Evolutionary conservation across 1,140 invertebrate species (phyloP).

Genomic region (Conus ventricosus): DNA sequence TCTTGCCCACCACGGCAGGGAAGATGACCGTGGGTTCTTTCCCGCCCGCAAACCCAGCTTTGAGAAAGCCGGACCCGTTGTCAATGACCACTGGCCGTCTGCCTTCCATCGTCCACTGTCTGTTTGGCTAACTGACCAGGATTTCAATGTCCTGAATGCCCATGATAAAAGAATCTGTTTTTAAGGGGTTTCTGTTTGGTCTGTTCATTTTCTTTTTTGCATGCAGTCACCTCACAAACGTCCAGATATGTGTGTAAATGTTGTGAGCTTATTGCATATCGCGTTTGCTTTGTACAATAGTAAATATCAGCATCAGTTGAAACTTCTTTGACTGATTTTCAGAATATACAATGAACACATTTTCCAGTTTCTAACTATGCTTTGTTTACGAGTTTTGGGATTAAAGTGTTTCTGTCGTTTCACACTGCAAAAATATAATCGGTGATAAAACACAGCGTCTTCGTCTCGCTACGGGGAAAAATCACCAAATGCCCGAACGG

Average conservation of each 20-base stretch:
- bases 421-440: too few species aligned
- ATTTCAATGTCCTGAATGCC: neutral
- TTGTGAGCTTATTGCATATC: neutral
- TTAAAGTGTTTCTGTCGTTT: too few species aligned
- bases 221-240: neutral
- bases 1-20: slow-evolving; percentile 13
- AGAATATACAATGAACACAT: too few species aligned
- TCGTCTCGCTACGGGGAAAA: too few species aligned
- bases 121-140: neutral
- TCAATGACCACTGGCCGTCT: neutral
- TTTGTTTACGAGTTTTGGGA: too few species aligned
- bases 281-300: neutral
- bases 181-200: neutral
- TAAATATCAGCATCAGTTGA: too few species aligned
- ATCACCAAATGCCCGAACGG: too few species aligned
- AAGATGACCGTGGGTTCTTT: slow-evolving; percentile 15
- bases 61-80: slow-evolving; percentile 15
- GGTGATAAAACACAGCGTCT: too few species aligned
- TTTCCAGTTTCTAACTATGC: too few species aligned
- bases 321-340: too few species aligned
- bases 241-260: neutral
- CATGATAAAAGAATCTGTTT: neutral
- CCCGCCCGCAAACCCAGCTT: slow-evolving; percentile 3
- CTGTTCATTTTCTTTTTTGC: neutral
- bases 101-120: neutral